phyloP scores from a whole-genome alignment of 2,113 vertebrate genomes.

The Rhinopomastus cyanomelas region DNA sequence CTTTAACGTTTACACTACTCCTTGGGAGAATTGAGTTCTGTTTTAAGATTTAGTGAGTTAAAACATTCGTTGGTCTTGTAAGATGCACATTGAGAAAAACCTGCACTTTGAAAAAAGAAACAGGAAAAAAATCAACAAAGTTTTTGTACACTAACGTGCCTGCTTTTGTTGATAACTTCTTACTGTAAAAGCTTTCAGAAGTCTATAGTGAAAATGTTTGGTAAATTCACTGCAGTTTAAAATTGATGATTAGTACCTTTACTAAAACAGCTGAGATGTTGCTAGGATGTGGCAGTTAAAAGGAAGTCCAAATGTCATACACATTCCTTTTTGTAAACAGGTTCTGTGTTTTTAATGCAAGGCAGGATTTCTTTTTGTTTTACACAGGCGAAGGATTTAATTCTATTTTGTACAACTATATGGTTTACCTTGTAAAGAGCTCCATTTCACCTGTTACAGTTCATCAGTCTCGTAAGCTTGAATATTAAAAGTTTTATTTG shows the following conservation, averaged over 20 bases:
- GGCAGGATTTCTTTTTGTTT: conserved; percentile 72
- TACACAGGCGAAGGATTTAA: conserved; percentile 55
- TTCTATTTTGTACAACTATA: conserved; percentile 74
- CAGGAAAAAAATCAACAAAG: conserved; percentile 47
- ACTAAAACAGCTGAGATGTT: conserved; percentile 64
- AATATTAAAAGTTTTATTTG: conserved; percentile 72
- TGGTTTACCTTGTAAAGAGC: conserved; percentile 71
- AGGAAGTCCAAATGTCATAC: conserved; percentile 59
- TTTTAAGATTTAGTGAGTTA: conserved; percentile 65
- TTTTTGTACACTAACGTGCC: conserved; percentile 81
- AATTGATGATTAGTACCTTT: conserved; percentile 72
- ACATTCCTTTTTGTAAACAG: conserved; percentile 73
- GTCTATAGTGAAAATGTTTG: conserved; percentile 78
- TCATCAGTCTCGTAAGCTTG: conserved; percentile 71
- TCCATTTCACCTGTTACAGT: conserved; percentile 64
- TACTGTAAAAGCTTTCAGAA: conserved; percentile 81
- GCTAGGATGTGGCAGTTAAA: conserved; percentile 52
- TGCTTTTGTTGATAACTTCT: conserved; percentile 81
- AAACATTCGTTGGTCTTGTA: conserved; percentile 66
- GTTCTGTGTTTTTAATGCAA: conserved; percentile 68
- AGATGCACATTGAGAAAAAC: conserved; percentile 59
- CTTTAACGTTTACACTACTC: conserved; percentile 72
- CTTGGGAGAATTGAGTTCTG: conserved; percentile 66
- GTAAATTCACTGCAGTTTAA: conserved; percentile 78
- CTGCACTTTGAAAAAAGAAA: conserved; percentile 61